Conservation (phyloP, 2,797 vertebrate genomes). For the Thamnophis elegans region DNA sequence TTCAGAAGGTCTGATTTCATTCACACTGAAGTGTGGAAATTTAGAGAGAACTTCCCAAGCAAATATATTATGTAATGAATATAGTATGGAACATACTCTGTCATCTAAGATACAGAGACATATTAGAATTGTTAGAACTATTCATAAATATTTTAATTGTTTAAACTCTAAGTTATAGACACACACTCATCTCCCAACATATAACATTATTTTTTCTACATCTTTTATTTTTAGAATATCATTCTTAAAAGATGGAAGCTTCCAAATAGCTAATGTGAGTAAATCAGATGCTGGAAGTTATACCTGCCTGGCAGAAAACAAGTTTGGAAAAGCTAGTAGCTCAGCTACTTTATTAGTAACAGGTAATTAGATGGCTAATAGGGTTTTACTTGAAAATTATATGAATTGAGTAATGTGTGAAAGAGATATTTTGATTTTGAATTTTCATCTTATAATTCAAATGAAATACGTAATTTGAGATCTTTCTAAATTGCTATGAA, state of each 20-base stretch:
- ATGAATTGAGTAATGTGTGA: neutral
- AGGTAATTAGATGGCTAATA: constrained; percentile 69
- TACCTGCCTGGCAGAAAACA: constrained; percentile 88
- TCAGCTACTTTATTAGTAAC: constrained; percentile 84
- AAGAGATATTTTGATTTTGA: neutral
- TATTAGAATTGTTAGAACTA: neutral
- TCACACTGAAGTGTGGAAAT: neutral
- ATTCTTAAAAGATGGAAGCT: constrained; percentile 82
- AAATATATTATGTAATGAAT: neutral
- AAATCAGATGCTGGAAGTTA: constrained; percentile 85
- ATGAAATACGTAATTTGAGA: neutral
- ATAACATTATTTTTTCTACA: neutral
- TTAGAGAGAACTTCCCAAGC: fast-evolving
- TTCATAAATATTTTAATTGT: neutral
- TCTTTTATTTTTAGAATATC: constrained; percentile 72
- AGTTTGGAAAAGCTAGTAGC: constrained; percentile 87
- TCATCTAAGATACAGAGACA: neutral
- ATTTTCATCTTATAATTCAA: constrained; percentile 1
- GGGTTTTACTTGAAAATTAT: neutral
- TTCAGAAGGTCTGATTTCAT: neutral
- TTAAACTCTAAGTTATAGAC: fast-evolving
- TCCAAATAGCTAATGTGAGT: constrained; percentile 85
- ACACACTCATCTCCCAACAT: neutral
- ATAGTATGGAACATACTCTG: neutral
- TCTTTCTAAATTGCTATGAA: neutral